Evolutionary conservation across 1,140 invertebrate species (phyloP).

Genomic region (Caenorhabditis inopinata): DNA sequence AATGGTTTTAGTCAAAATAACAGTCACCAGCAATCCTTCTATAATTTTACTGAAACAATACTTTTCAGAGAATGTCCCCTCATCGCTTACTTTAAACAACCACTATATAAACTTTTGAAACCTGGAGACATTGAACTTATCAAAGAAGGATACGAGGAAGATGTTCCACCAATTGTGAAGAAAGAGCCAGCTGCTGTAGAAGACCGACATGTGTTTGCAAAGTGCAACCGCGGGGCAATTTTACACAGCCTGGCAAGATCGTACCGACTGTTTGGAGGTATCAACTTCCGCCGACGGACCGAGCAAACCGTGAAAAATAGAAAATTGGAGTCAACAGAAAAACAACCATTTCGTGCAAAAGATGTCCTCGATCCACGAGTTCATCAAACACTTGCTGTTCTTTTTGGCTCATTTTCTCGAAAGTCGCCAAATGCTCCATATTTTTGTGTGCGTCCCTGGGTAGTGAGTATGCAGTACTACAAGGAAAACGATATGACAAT

Average conservation of each 20-base stretch:
- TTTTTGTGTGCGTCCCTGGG: constrained; percentile 69
- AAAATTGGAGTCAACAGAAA: constrained; percentile 33
- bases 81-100: constrained; percentile 77
- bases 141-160: constrained; percentile 32
- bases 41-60: too few relatives aligned
- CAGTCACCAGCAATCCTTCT: too few relatives aligned
- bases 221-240: neutral
- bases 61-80: constrained; percentile 73
- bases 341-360: constrained; percentile 29
- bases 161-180: neutral
- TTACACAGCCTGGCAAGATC: neutral
- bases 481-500: constrained; percentile 88
- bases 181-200: neutral
- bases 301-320: neutral
- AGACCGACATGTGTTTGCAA: neutral
- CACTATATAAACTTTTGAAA: constrained; percentile 73
- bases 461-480: constrained; percentile 91
- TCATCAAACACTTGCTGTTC: constrained; percentile 83
- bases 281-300: neutral
- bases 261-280: neutral
- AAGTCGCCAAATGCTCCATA: constrained; percentile 70
- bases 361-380: constrained; percentile 83
- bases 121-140: constrained; percentile 35
- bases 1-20: constrained; percentile 66
- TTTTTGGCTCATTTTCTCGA: constrained; percentile 87